phyloP scores from a whole-genome alignment of 1,140 invertebrate genomes.

The Drosophila busckii region DNA sequence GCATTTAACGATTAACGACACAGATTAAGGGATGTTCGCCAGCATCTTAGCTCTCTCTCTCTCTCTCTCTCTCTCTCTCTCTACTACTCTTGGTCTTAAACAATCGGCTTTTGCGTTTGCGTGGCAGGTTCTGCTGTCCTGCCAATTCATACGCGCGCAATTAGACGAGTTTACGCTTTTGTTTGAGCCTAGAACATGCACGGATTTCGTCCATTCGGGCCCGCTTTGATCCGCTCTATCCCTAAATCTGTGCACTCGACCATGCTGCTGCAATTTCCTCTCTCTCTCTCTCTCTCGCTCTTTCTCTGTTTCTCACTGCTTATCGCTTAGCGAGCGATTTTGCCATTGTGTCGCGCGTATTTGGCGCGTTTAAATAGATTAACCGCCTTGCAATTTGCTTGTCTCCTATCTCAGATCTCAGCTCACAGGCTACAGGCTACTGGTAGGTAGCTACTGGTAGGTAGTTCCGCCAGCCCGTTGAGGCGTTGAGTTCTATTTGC shows the following conservation, averaged over 20 bases:
- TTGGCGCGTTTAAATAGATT: slow-evolving; percentile 79
- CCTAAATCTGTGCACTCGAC: slow-evolving; percentile 75
- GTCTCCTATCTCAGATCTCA: slow-evolving; percentile 56
- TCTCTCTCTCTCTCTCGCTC: slow-evolving; percentile 4
- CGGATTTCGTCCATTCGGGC: slow-evolving; percentile 48
- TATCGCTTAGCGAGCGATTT: slow-evolving; percentile 13
- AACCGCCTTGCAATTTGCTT: slow-evolving; percentile 76
- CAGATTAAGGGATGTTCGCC: slow-evolving; percentile 77
- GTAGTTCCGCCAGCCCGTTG: neutral
- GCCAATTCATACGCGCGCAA: slow-evolving; percentile 60
- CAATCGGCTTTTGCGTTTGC: slow-evolving; percentile 53
- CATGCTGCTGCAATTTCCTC: slow-evolving; percentile 25
- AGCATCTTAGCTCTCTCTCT: slow-evolving; percentile 27
- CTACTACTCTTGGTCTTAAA: neutral
- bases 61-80: slow-evolving; percentile 6
- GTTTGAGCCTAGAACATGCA: slow-evolving; percentile 40
- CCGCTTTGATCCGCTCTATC: slow-evolving; percentile 66
- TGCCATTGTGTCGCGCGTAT: slow-evolving; percentile 66
- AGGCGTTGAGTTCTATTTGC: slow-evolving; percentile 18
- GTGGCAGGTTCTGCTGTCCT: slow-evolving; percentile 41
- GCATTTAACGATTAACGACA: slow-evolving; percentile 67
- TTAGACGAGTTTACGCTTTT: slow-evolving; percentile 70
- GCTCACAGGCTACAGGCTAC: no score
- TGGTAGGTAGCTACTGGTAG: slow-evolving; percentile 6
- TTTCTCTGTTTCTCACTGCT: neutral